Evolutionary conservation across 2,888 invertebrate species (phyloP), one percentile per base, ranked within the genome.

Genomic region (Neoascia interrupta): DNA sequence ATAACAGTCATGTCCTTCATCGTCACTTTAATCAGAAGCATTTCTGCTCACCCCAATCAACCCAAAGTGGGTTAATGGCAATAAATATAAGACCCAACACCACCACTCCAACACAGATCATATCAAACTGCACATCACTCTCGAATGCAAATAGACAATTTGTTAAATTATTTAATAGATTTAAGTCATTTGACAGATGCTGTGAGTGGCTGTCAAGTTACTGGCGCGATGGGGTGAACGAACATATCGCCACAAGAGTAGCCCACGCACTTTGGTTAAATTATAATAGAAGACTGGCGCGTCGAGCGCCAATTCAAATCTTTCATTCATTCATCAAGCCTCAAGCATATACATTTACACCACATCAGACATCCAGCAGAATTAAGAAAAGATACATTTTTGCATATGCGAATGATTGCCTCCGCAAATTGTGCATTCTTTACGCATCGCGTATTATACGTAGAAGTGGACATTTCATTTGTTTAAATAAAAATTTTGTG

Each of bases 151-250:
- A 72, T 39, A 66, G 41, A 28, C 64, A 72, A 72, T 79, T 72
- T 66, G 66, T 60, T 61, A 61, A 68, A 73, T 73, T 73, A 61
- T 73, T 79, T 73, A 61, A 68, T 72, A 73, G 66, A 73, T 66
- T 70, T 37, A 36, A 58, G 26, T 2, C 70, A 58, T 66, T 66
- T 66, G 37, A 19, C 37, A 37, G 36, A 13, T 36, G 26, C 43
- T 43, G 16, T n/a, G n/a, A n/a, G n/a, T n/a, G n/a, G n/a, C n/a
- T n/a, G n/a, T 51, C 51, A 37, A 51, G 21, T 19, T 23, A 8
- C 6, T 5, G 31, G n/a, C n/a, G n/a, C n/a, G n/a, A n/a, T n/a
- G n/a, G n/a, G n/a, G n/a, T n/a, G n/a, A n/a, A 69, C 10, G 34
- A 49, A 47, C 47, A 39, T 45, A n/a, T n/a, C 45, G 43, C 54